phyloP scores from a whole-genome alignment of 2,888 invertebrate genomes.

The Apeira syringaria region DNA sequence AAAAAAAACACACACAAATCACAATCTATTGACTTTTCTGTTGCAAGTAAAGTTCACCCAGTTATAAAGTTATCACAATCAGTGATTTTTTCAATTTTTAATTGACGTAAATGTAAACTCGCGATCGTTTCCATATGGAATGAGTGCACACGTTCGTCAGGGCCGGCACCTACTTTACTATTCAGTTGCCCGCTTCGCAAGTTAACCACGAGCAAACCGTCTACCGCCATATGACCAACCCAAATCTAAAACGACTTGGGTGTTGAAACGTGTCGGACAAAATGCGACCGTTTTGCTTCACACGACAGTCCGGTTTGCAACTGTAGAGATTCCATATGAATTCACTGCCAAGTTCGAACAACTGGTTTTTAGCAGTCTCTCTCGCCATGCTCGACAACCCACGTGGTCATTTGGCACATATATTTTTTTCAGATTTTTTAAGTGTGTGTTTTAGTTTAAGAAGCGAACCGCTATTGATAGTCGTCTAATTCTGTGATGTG shows the following conservation, averaged over 20 bases:
- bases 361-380: slow-evolving; percentile 67
- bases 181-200: slow-evolving; percentile 61
- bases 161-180: slow-evolving; percentile 63
- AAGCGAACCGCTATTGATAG: too few species aligned
- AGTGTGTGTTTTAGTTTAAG: slow-evolving; percentile 28
- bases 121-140: slow-evolving; percentile 53
- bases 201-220: slow-evolving; percentile 59
- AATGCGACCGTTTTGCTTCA: slow-evolving; percentile 29
- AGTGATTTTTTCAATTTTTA: slow-evolving; percentile 11
- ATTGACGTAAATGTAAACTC: slow-evolving; percentile 31
- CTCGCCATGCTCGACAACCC: slow-evolving; percentile 44
- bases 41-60: too few species aligned
- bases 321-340: slow-evolving; percentile 32
- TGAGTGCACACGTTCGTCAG: slow-evolving; percentile 50
- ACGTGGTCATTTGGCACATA: slow-evolving; percentile 60
- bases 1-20: slow-evolving; percentile 53
- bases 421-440: slow-evolving; percentile 33
- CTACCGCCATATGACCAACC: slow-evolving; percentile 56
- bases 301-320: slow-evolving; percentile 34
- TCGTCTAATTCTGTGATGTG: slow-evolving; percentile 9
- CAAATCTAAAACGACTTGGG: slow-evolving; percentile 51
- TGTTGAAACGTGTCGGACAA: slow-evolving; percentile 27
- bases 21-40: not conserved
- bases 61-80: not conserved
- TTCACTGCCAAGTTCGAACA: slow-evolving; percentile 78